A percentile compares a stretch with the other conserved stretches of the same genome.
These are phyloP conservation scores for Magallana angulata DNA, from an alignment of 1,140 invertebrate genomes.

Conservation along the genomic window DNA sequence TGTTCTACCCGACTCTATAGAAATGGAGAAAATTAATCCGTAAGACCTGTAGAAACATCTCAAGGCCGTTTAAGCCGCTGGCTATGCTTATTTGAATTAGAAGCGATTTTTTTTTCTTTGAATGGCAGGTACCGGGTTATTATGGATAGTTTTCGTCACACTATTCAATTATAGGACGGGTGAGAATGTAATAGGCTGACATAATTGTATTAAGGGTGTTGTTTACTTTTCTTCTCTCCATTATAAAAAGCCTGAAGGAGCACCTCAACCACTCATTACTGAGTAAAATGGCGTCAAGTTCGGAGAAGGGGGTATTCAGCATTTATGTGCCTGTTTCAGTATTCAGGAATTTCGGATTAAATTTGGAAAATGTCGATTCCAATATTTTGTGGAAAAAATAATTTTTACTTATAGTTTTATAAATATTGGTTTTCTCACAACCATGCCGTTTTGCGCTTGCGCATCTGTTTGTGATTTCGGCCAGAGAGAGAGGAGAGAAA, in stretches of 20 bases:
- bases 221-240: slow-evolving; percentile 22
- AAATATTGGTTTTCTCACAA: slow-evolving; percentile 1
- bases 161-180: background rate
- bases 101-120: background rate
- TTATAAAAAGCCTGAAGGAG: slow-evolving; percentile 6
- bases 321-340: no score
- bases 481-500: background rate
- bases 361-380: no score
- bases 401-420: background rate
- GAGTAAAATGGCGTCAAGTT: slow-evolving; percentile 14
- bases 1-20: slow-evolving; percentile 18
- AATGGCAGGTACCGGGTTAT: slow-evolving; percentile 22
- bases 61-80: slow-evolving; percentile 8
- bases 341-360: no score
- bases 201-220: background rate
- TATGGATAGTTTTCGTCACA: background rate
- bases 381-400: background rate
- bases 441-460: background rate
- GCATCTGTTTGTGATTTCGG: slow-evolving; percentile 27
- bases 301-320: background rate
- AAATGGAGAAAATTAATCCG: slow-evolving; percentile 33
- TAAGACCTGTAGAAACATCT: slow-evolving; percentile 22
- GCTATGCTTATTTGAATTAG: slow-evolving; percentile 34
- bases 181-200: background rate
- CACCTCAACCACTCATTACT: slow-evolving; percentile 12